A percentile compares a stretch with the other conserved stretches of the same genome.
Conservation (phyloP, 2,113 vertebrate species). For the Oophaga pumilio region DNA sequence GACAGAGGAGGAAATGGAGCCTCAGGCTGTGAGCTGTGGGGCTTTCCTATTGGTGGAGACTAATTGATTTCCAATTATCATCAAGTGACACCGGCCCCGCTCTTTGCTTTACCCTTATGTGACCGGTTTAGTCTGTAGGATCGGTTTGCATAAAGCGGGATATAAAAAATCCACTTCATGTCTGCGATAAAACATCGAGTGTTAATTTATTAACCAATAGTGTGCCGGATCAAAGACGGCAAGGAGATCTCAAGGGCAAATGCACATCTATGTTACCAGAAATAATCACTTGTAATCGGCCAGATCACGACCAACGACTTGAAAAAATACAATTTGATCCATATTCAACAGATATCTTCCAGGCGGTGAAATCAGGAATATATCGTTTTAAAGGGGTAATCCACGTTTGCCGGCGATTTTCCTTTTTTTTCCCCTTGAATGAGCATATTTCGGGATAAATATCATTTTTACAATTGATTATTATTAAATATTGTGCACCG, state of each 20-base stretch:
- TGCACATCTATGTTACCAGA: background rate
- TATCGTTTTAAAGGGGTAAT: too few species aligned
- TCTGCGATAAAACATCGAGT: background rate
- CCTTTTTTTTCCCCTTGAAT: too few species aligned
- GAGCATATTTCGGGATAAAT: too few species aligned
- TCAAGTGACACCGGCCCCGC: background rate
- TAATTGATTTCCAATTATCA: slow-evolving; percentile 20
- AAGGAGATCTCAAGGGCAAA: background rate
- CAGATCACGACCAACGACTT: background rate
- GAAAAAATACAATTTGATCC: background rate
- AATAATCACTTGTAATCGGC: background rate
- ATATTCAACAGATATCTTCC: background rate
- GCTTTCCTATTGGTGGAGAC: slow-evolving; percentile 16
- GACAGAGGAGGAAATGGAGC: slow-evolving; percentile 39
- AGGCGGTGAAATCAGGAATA: background rate
- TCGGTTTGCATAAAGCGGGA: background rate
- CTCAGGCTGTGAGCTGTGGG: slow-evolving; percentile 32
- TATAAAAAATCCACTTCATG: background rate
- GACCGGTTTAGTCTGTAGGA: background rate
- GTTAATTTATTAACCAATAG: background rate
- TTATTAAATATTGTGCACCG: too few species aligned
- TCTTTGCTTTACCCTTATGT: slow-evolving; percentile 6
- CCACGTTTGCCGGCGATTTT: too few species aligned
- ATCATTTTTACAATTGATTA: too few species aligned
- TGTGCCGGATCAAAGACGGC: background rate